Percentiles rank a stretch among this genome's conserved stretches.
Evolutionary conservation across 2,888 invertebrate species (phyloP).

Genomic region (Phytoseiulus persimilis): DNA sequence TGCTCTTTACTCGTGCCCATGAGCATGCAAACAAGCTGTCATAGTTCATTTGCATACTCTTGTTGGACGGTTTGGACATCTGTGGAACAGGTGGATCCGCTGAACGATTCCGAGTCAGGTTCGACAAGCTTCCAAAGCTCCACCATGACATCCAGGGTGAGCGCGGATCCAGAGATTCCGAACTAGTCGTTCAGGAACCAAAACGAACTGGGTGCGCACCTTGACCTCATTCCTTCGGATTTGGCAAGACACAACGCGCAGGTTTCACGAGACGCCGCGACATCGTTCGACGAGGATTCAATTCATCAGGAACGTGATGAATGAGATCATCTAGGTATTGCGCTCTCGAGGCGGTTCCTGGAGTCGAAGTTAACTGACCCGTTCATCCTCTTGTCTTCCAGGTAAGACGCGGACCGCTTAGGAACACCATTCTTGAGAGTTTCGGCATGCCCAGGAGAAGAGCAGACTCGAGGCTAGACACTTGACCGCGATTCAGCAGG

Average conservation of each 20-base stretch:
- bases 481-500: no score
- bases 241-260: no score
- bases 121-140: background rate
- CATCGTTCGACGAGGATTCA: no score
- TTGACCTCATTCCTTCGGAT: no score
- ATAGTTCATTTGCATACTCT: background rate
- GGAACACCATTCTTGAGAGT: no score
- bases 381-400: background rate
- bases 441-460: background rate
- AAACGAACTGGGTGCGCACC: no score
- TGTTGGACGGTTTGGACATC: background rate
- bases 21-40: conserved; percentile 5
- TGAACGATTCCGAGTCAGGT: background rate
- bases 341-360: background rate
- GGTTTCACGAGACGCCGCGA: no score
- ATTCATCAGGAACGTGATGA: no score
- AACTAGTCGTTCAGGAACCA: no score
- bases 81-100: background rate
- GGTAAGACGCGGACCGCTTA: background rate
- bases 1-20: background rate
- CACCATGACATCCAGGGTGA: no score
- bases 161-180: no score
- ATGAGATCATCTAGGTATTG: background rate
- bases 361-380: background rate
- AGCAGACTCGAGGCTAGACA: no score